A percentile compares a stretch with the other conserved stretches of the same genome.
Evolutionary conservation across 2,113 vertebrate species (phyloP).

Genomic region (Progne subis): DNA sequence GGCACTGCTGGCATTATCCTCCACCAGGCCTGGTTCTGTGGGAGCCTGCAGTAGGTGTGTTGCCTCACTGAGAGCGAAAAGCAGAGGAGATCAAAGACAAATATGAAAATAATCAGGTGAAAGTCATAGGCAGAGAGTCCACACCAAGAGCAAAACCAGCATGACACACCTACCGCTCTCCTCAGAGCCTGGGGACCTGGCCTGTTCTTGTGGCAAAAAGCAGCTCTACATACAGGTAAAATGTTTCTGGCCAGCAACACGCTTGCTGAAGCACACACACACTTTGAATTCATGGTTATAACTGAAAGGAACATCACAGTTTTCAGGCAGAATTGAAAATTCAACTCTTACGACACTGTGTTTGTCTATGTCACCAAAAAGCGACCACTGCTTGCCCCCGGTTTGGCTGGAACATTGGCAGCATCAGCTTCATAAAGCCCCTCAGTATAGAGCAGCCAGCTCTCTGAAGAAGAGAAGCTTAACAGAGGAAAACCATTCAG

Average conservation of each 20-base stretch:
- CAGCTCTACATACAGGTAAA: not conserved
- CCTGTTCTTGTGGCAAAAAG: not conserved
- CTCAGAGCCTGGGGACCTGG: not conserved
- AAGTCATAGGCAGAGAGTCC: not conserved
- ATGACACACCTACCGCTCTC: not conserved
- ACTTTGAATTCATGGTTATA: not conserved
- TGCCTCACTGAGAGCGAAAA: not conserved
- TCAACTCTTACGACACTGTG: rapidly evolving
- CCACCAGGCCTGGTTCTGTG: not conserved
- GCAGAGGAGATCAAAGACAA: slow-evolving; percentile 41
- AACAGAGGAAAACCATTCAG: not conserved
- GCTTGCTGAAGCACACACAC: not conserved
- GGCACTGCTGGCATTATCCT: not conserved
- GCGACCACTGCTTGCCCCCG: rapidly evolving
- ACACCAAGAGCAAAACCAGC: not conserved
- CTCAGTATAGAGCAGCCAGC: not conserved
- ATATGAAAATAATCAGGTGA: slow-evolving; percentile 9
- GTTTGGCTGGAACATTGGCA: not conserved
- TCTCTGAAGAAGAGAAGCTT: not conserved
- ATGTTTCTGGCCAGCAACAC: not conserved
- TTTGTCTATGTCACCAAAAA: rapidly evolving
- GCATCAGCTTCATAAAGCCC: not conserved
- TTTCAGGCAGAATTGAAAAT: not conserved
- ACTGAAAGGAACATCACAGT: not conserved
- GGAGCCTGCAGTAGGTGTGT: not conserved